Conservation (phyloP, 2,888 invertebrate species). For the Chrysomela aeneicollis region DNA sequence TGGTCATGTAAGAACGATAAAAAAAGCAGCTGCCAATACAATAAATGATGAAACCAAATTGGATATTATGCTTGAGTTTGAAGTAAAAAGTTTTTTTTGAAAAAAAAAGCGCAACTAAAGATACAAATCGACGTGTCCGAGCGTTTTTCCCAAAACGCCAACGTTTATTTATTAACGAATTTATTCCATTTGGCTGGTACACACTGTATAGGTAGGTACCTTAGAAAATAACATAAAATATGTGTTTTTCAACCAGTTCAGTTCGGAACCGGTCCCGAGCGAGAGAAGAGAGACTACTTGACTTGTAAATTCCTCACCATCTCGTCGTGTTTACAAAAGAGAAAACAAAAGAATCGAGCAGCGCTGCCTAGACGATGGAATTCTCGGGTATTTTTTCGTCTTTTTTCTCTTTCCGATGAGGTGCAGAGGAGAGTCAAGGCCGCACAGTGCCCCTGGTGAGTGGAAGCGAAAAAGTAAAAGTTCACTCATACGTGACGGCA, state of each 20-base stretch:
- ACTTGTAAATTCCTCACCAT: conserved; percentile 31
- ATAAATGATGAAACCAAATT: too few relatives aligned
- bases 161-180: too few relatives aligned
- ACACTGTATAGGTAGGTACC: neutral
- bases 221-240: conserved; percentile 28
- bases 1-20: too few relatives aligned
- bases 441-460: conserved; percentile 73
- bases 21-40: too few relatives aligned
- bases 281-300: conserved; percentile 7
- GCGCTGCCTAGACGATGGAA: conserved; percentile 28
- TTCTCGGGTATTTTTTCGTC: conserved; percentile 11
- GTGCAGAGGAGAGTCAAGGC: conserved; percentile 68
- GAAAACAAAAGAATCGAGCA: conserved; percentile 30
- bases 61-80: too few relatives aligned
- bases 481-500: too few relatives aligned
- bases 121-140: too few relatives aligned
- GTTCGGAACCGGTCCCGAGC: conserved; percentile 28
- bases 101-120: too few relatives aligned
- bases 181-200: too few relatives aligned
- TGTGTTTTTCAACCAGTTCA: conserved; percentile 34
- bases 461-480: conserved; percentile 23
- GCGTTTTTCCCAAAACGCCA: too few relatives aligned
- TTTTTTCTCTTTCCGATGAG: conserved; percentile 2
- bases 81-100: too few relatives aligned
- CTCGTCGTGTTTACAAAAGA: conserved; percentile 19